A percentile compares a stretch with the other conserved stretches of the same genome.
phyloP scores from a whole-genome alignment of 1,140 invertebrate genomes.

The Camponotus vicinus region DNA sequence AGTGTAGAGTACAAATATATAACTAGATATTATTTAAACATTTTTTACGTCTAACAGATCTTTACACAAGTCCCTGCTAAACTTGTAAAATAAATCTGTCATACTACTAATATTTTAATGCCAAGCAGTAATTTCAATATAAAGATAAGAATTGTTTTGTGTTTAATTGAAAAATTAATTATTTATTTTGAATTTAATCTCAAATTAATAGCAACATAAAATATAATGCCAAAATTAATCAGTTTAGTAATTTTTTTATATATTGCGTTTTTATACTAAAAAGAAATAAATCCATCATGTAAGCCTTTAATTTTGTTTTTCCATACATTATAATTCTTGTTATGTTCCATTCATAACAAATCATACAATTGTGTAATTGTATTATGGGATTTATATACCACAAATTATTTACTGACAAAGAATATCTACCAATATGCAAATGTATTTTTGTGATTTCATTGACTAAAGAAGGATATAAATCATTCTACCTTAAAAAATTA shows the following conservation, averaged over 20 bases:
- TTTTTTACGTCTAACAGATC: conserved; percentile 18
- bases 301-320: conserved; percentile 16
- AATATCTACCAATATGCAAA: conserved; percentile 34
- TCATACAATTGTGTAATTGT: not conserved
- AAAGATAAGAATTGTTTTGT: not conserved
- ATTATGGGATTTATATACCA: not conserved
- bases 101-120: not conserved
- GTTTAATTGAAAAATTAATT: conserved; percentile 1
- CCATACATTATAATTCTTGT: not conserved
- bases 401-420: conserved; percentile 25
- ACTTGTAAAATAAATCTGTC: not conserved
- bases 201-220: not conserved
- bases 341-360: conserved; percentile 2
- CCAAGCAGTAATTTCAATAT: conserved; percentile 15
- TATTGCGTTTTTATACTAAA: not conserved
- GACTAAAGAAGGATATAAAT: not conserved
- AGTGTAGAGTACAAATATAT: conserved; percentile 26
- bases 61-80: not conserved
- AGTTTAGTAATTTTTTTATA: conserved; percentile 4
- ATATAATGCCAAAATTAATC: not conserved
- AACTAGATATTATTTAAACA: conserved; percentile 10
- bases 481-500: not conserved
- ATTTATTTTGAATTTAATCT: not conserved
- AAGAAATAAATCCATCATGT: conserved; percentile 14
- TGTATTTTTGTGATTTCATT: not conserved